These are phyloP conservation scores for Chamaetylas fuelleborni DNA, from an alignment of 2,113 vertebrate genomes.

Conservation along the genomic window DNA sequence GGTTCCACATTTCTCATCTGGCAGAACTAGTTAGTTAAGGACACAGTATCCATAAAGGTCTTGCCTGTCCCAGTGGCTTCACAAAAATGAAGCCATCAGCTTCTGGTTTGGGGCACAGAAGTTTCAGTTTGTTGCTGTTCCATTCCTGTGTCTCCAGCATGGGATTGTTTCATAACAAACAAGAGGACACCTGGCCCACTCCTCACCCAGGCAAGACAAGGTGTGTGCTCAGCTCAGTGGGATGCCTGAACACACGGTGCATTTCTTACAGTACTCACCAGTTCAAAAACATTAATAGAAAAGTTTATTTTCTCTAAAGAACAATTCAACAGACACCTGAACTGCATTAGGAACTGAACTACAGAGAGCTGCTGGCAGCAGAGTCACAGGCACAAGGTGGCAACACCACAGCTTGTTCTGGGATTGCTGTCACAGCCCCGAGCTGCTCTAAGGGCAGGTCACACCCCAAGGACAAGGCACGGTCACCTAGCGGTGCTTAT, in stretches of 20 bases:
- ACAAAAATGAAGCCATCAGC: not conserved
- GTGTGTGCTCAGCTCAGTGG: not conserved
- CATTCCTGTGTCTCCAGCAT: not conserved
- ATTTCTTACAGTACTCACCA: not conserved
- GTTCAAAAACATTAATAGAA: not conserved
- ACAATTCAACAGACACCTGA: not conserved
- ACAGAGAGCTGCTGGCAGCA: not conserved
- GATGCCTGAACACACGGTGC: fast-evolving
- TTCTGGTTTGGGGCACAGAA: not conserved
- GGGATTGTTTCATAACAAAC: not conserved
- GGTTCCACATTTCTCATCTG: not conserved
- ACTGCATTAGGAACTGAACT: not conserved
- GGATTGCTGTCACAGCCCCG: not conserved
- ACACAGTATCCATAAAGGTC: not conserved
- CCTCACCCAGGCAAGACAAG: not conserved
- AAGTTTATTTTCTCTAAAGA: slow-evolving; percentile 31
- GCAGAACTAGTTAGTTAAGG: not conserved
- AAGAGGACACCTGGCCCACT: not conserved
- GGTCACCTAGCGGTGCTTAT: not conserved
- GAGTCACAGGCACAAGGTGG: not conserved
- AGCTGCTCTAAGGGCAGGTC: fast-evolving
- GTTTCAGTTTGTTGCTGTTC: not conserved
- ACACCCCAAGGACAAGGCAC: no score
- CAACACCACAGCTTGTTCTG: not conserved
- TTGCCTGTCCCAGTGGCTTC: not conserved